phyloP scores from a whole-genome alignment of 2,797 vertebrate species.

The Falco naumanni region DNA sequence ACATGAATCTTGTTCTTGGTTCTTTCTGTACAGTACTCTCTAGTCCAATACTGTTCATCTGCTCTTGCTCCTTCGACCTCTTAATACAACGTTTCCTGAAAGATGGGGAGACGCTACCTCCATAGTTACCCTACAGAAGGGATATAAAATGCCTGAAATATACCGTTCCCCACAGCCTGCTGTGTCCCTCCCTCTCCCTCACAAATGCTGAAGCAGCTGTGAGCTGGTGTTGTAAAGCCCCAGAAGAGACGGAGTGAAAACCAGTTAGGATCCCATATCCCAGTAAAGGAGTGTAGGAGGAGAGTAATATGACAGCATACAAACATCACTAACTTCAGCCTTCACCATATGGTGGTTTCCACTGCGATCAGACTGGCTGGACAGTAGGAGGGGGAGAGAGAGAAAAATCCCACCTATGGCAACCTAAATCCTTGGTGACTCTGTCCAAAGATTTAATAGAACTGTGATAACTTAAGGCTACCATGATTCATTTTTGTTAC shows the following conservation, averaged over 20 bases:
- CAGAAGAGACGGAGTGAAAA: background rate
- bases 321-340: background rate
- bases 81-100: background rate
- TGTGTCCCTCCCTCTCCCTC: background rate
- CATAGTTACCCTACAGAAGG: background rate
- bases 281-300: background rate
- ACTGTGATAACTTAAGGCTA: background rate
- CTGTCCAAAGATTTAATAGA: background rate
- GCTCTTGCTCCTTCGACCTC: background rate
- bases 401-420: background rate
- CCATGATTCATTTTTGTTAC: background rate
- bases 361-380: background rate
- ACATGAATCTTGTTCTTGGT: background rate
- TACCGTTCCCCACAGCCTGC: fast-evolving
- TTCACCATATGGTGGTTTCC: background rate
- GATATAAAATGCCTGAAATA: background rate
- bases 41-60: background rate
- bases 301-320: background rate
- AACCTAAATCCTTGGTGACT: background rate
- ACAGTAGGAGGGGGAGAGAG: background rate
- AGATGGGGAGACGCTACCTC: background rate
- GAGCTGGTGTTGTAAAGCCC: background rate
- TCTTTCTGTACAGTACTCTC: background rate
- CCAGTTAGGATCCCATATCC: background rate
- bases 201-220: background rate